A percentile compares a stretch with the other conserved stretches of the same genome.
phyloP scores from a whole-genome alignment of 2,113 vertebrate species.

The Zingel zingel region DNA sequence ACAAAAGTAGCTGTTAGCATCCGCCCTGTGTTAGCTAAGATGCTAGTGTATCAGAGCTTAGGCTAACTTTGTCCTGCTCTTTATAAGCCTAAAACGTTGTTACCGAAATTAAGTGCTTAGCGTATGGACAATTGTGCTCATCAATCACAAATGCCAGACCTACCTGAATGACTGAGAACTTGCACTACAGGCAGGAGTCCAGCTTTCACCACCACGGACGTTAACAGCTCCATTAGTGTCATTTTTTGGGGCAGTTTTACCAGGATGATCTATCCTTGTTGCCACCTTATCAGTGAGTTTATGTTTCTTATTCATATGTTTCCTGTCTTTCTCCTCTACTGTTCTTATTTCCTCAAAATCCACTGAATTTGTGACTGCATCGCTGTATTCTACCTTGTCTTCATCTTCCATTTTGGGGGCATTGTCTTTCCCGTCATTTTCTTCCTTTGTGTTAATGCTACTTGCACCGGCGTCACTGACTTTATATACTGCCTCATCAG shows the following conservation, averaged over 20 bases:
- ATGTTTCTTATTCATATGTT: background rate
- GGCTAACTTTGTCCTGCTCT: background rate
- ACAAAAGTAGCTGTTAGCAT: background rate
- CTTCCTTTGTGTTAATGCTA: background rate
- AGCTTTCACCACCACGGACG: background rate
- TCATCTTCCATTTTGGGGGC: background rate
- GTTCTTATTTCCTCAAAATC: background rate
- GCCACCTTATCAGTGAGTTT: background rate
- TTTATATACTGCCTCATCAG: background rate
- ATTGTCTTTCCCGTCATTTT: background rate
- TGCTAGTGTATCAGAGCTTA: background rate
- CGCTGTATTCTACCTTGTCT: background rate
- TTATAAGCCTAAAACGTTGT: background rate
- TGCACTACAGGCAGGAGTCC: background rate
- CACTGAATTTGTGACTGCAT: background rate
- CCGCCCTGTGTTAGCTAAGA: background rate
- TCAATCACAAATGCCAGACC: background rate
- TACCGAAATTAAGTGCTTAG: background rate
- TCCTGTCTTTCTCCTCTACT: background rate
- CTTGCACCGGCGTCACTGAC: background rate
- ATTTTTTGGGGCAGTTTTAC: background rate
- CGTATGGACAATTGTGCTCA: background rate
- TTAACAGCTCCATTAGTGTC: background rate
- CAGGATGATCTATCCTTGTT: background rate
- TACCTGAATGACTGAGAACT: conserved; percentile 45